Percentiles rank a stretch among this genome's conserved stretches.
phyloP scores from a whole-genome alignment of 2,113 vertebrate genomes.

The Dasyprocta punctata region DNA sequence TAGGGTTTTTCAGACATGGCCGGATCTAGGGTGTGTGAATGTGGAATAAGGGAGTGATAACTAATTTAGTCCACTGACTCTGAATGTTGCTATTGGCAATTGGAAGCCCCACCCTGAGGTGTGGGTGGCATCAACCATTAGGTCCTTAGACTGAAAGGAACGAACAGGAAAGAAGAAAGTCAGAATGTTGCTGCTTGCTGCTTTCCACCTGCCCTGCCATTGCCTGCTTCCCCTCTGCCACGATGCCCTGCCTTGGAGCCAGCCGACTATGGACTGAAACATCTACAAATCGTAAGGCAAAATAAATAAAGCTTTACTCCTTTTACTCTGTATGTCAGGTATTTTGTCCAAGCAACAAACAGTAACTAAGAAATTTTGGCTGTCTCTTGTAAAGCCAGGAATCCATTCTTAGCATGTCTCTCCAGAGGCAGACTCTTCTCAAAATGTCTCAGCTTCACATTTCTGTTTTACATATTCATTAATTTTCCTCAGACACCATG shows the following conservation, averaged over 20 bases:
- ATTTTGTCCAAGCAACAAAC: neutral
- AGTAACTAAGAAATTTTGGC: neutral
- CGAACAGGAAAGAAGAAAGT: too few relatives aligned
- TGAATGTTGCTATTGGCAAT: neutral
- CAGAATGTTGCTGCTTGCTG: neutral
- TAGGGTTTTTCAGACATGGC: neutral
- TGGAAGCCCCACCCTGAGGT: too few relatives aligned
- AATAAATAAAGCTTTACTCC: too few relatives aligned
- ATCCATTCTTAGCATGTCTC: neutral
- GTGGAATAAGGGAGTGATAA: neutral
- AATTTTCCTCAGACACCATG: neutral
- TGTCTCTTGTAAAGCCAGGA: neutral
- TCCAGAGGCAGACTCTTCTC: neutral
- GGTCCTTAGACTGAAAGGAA: neutral
- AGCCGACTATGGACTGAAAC: too few relatives aligned
- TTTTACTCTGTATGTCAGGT: neutral
- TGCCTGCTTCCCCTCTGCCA: neutral
- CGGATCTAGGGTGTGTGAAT: neutral
- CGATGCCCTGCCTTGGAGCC: neutral
- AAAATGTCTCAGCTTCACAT: neutral
- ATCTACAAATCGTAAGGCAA: too few relatives aligned
- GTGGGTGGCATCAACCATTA: neutral
- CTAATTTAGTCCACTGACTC: neutral
- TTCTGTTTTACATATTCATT: neutral
- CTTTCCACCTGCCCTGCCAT: neutral